Conservation (phyloP, 2,888 invertebrate genomes). For the Bellardia bayeri region DNA sequence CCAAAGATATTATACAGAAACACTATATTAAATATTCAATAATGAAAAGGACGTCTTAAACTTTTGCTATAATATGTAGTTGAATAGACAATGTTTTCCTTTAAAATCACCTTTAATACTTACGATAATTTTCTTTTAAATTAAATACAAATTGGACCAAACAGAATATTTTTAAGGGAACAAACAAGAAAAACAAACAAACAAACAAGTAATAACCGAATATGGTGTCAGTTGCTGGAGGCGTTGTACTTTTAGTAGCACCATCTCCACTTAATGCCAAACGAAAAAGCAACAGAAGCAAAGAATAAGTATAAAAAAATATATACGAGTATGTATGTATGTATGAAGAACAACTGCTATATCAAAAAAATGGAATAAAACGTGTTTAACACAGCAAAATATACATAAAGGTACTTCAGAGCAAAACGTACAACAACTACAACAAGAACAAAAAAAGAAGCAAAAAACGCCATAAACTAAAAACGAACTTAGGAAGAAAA, state of each 20-base stretch:
- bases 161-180: slow-evolving; percentile 8
- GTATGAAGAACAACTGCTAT: slow-evolving; percentile 24
- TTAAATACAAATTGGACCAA: slow-evolving; percentile 46
- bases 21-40: too few species aligned
- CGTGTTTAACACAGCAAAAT: slow-evolving; percentile 69
- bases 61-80: too few species aligned
- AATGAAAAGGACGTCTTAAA: too few species aligned
- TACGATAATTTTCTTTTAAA: slow-evolving; percentile 21
- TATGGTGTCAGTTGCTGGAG: slow-evolving; percentile 70
- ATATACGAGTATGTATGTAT: not conserved
- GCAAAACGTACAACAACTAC: not conserved
- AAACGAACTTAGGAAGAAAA: slow-evolving; percentile 40
- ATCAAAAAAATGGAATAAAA: slow-evolving; percentile 61
- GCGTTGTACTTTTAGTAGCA: slow-evolving; percentile 72
- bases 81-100: too few species aligned
- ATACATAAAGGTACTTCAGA: slow-evolving; percentile 53
- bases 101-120: not conserved
- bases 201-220: slow-evolving; percentile 58
- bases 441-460: not conserved
- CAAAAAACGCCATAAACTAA: slow-evolving; percentile 29
- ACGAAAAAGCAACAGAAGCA: slow-evolving; percentile 52
- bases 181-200: slow-evolving; percentile 4
- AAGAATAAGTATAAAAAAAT: slow-evolving; percentile 2
- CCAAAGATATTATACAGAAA: too few species aligned
- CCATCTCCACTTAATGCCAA: slow-evolving; percentile 64